Evolutionary conservation across 2,888 invertebrate genomes (phyloP), one percentile per base, ranked within the genome.

Genomic region (Timandra comae): DNA sequence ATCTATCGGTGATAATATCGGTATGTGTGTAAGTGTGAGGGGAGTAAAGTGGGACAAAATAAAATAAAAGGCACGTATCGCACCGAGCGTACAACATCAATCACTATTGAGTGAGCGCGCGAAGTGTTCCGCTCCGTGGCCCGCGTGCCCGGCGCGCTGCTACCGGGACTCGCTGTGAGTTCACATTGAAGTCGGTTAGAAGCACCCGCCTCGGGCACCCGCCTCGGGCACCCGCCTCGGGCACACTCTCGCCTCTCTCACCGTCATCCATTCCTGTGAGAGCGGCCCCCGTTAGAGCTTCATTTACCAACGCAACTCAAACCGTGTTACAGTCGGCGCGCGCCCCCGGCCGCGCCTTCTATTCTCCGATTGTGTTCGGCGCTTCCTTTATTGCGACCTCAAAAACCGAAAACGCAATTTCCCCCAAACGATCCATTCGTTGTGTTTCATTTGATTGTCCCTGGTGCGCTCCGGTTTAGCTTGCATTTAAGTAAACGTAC

Each of bases 271-370:
- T 44, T 44, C 36, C 37, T 27, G 43, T 47, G 38, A 44, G 31
- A 46, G 45, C 37, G 19, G 37, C 36, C 33, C 30, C 36, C 39
- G 35, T 38, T 38, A 44, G 35, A 36, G 37, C 37, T 46, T 44
- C 40, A 40, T 46, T 50, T 46, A 40, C 29, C 36, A 45, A 29
- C 30, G 27, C 43, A 41, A 36, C 22, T 35, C 38, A 45, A 46
- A 46, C 42, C 43, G 45, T 42, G 41, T 41, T 43, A 43, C 38
- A 46, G 40, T 44, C 38, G 26, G 38, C 12, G 26, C 25, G 30
- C 31, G 27, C 16, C 31, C 27, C 7, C 7, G 3, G 3, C 9
- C 12, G n/a, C 23, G 16, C 16, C 16, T 16, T 6, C 16, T n/a
- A n/a, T n/a, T 32, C 35, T 7, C 29, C 31, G 33, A 31, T 34